These are phyloP conservation scores for Cyprinodon tularosa DNA, from an alignment of 2,113 vertebrate species.

Conservation along the genomic window DNA sequence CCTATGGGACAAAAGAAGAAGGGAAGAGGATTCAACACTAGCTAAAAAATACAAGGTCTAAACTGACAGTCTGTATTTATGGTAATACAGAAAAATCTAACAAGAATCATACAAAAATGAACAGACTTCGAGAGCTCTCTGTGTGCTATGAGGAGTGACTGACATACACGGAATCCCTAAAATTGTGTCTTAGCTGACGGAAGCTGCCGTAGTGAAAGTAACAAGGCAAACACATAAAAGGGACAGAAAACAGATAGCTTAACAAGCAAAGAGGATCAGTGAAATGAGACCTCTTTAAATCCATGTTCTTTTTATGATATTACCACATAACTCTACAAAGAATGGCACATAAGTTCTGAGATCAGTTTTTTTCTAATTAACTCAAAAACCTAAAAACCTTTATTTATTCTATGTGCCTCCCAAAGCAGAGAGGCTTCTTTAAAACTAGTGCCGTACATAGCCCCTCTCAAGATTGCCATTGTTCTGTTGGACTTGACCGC, in stretches of 20 bases:
- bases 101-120: slow-evolving; percentile 13
- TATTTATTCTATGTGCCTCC: background rate
- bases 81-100: slow-evolving; percentile 27
- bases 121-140: slow-evolving; percentile 23
- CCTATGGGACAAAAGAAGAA: slow-evolving; percentile 49
- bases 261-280: background rate
- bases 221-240: background rate
- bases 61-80: slow-evolving; percentile 42
- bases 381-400: background rate
- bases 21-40: slow-evolving; percentile 40
- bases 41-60: slow-evolving; percentile 37
- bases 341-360: background rate
- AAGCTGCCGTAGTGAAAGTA: background rate
- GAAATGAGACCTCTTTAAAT: background rate
- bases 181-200: background rate
- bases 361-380: background rate
- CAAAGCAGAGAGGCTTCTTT: background rate
- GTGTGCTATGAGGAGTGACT: slow-evolving; percentile 17
- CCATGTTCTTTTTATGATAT: background rate
- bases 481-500: no score
- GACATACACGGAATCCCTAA: background rate
- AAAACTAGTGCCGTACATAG: no score
- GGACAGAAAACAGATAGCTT: no score
- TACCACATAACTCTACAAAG: background rate
- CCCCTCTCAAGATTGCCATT: no score